Evolutionary conservation across 2,888 invertebrate genomes (phyloP).

Genomic region (Andrena trimmerana): DNA sequence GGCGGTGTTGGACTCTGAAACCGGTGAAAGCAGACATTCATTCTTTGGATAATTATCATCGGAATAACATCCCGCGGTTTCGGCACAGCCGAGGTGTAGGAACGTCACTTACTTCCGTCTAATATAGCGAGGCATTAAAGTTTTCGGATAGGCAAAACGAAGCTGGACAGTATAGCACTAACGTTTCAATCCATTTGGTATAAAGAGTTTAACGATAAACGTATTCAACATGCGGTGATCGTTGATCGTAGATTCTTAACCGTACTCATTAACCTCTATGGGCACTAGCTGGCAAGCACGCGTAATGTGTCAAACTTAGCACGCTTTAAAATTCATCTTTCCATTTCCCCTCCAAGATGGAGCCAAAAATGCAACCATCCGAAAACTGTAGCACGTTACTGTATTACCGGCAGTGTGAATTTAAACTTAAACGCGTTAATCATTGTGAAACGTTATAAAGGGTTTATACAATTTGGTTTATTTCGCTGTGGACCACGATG

Average conservation of each 20-base stretch:
- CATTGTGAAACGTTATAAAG: neutral
- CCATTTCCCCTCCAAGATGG: neutral
- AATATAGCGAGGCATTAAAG: neutral
- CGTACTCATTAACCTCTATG: neutral
- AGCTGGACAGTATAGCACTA: neutral
- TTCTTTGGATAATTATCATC: neutral
- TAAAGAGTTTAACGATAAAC: neutral
- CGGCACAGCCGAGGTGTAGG: neutral
- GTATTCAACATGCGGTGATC: neutral
- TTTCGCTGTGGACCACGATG: neutral
- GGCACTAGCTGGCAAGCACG: neutral
- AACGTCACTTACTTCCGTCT: neutral
- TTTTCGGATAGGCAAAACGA: neutral
- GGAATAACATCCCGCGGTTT: neutral
- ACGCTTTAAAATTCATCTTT: too few relatives aligned
- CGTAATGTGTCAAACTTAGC: too few relatives aligned
- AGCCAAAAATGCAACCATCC: neutral
- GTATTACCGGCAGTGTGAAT: neutral
- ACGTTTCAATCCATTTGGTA: neutral
- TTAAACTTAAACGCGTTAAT: neutral
- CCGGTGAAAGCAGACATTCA: neutral
- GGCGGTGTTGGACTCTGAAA: conserved; percentile 96
- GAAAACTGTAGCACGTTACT: neutral
- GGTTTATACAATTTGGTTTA: neutral
- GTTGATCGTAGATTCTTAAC: neutral